These are phyloP conservation scores for Eutrigla gurnardus DNA, from an alignment of 2,797 vertebrate species.

Conservation along the genomic window DNA sequence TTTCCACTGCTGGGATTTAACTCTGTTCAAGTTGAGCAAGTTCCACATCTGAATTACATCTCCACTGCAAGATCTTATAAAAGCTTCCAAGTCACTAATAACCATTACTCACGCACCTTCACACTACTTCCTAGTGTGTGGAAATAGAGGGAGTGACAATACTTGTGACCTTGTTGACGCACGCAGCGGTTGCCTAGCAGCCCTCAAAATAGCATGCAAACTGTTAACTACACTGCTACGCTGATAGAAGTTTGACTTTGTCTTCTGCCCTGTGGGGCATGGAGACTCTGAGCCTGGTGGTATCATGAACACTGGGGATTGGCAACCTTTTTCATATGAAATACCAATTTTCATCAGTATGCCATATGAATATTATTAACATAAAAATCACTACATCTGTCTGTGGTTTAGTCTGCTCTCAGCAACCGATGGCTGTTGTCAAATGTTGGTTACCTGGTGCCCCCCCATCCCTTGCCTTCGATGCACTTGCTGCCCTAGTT, in stretches of 20 bases:
- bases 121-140: slow-evolving; percentile 17
- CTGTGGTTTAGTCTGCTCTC: slow-evolving; percentile 2
- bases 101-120: slow-evolving; percentile 24
- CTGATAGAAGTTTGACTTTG: slow-evolving; percentile 58
- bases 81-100: not conserved
- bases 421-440: slow-evolving; percentile 55
- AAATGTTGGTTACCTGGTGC: slow-evolving; percentile 75
- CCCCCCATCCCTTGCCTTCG: slow-evolving; percentile 26
- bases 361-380: no score
- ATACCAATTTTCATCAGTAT: no score
- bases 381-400: no score
- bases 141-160: slow-evolving; percentile 22
- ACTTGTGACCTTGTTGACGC: slow-evolving; percentile 68
- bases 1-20: not conserved
- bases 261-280: slow-evolving; percentile 9
- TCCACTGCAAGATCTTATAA: slow-evolving; percentile 2
- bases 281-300: not conserved
- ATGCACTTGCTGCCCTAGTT: slow-evolving; percentile 56
- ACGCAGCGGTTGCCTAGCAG: slow-evolving; percentile 68
- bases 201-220: slow-evolving; percentile 71
- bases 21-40: not conserved
- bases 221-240: slow-evolving; percentile 27
- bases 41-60: slow-evolving; percentile 18
- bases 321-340: no score
- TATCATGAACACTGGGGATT: no score